Percentiles rank a stretch among this genome's conserved stretches.
phyloP scores from a whole-genome alignment of 2,888 invertebrate species.

The Leucophenga maculata region DNA sequence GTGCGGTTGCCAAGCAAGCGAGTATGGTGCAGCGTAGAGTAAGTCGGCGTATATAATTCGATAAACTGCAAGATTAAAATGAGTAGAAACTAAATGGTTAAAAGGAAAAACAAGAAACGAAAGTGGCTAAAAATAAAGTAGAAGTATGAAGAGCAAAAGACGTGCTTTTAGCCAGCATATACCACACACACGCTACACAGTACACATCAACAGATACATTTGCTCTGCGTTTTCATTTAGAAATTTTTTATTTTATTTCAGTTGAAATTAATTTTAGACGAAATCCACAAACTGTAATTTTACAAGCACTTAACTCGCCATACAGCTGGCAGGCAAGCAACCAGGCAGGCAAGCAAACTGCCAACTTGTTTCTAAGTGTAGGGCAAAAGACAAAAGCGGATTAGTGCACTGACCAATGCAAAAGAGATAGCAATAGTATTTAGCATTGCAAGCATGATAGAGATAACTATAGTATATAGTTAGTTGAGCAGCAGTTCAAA shows the following conservation, averaged over 20 bases:
- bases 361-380: slow-evolving; percentile 13
- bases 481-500: background rate
- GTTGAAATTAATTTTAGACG: slow-evolving; percentile 55
- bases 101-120: background rate
- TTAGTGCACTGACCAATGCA: slow-evolving; percentile 39
- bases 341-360: slow-evolving; percentile 18
- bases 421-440: background rate
- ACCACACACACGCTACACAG: background rate
- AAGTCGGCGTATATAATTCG: slow-evolving; percentile 11
- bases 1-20: background rate
- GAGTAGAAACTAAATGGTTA: background rate
- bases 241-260: slow-evolving; percentile 24
- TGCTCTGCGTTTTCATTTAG: too few species aligned
- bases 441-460: background rate
- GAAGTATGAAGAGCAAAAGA: too few species aligned
- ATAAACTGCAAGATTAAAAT: slow-evolving; percentile 21
- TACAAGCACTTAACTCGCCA: slow-evolving; percentile 57
- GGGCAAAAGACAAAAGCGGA: slow-evolving; percentile 49
- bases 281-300: slow-evolving; percentile 61
- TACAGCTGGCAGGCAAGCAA: slow-evolving; percentile 31
- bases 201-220: background rate
- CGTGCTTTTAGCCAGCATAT: background rate
- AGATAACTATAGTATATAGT: background rate
- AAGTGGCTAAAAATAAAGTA: background rate
- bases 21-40: background rate